Percentiles rank a stretch among this genome's conserved stretches.
These are phyloP conservation scores for Catocala sponsa DNA, from an alignment of 2,888 invertebrate genomes.

Conservation along the genomic window DNA sequence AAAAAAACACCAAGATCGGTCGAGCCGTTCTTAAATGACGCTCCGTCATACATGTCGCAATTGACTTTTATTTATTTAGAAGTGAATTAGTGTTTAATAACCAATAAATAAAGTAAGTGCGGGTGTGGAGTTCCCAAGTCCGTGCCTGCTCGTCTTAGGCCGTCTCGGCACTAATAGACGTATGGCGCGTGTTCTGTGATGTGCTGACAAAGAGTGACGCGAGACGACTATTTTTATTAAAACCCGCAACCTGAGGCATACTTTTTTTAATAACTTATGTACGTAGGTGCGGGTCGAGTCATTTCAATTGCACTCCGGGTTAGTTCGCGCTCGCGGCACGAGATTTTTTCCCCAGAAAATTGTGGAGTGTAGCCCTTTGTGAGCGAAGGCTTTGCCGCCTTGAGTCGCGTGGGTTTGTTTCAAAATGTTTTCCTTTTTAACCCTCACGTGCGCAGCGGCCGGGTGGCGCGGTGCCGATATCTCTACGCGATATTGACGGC, in stretches of 20 bases:
- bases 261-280: slow-evolving; percentile 88
- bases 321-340: slow-evolving; percentile 66
- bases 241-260: slow-evolving; percentile 81
- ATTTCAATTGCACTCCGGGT: slow-evolving; percentile 69
- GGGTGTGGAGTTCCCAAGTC: slow-evolving; percentile 44
- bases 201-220: slow-evolving; percentile 84
- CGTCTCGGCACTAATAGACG: slow-evolving; percentile 79
- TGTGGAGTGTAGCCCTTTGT: slow-evolving; percentile 79
- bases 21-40: too few species aligned
- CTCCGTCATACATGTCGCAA: too few species aligned
- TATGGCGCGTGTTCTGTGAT: slow-evolving; percentile 79
- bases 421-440: slow-evolving; percentile 53
- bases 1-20: too few species aligned
- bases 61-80: too few species aligned
- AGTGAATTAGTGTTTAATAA: too few species aligned
- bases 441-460: slow-evolving; percentile 22
- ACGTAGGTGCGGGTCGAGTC: slow-evolving; percentile 68
- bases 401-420: slow-evolving; percentile 64
- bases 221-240: slow-evolving; percentile 87
- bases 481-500: not conserved
- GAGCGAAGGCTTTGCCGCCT: slow-evolving; percentile 67
- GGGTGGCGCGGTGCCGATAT: slow-evolving; percentile 5
- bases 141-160: slow-evolving; percentile 80
- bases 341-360: slow-evolving; percentile 79
- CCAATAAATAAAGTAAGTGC: too few species aligned